Base-by-base conservation (phyloP, 2,113 vertebrate species). In the Phyllostomus hastatus region DNA sequence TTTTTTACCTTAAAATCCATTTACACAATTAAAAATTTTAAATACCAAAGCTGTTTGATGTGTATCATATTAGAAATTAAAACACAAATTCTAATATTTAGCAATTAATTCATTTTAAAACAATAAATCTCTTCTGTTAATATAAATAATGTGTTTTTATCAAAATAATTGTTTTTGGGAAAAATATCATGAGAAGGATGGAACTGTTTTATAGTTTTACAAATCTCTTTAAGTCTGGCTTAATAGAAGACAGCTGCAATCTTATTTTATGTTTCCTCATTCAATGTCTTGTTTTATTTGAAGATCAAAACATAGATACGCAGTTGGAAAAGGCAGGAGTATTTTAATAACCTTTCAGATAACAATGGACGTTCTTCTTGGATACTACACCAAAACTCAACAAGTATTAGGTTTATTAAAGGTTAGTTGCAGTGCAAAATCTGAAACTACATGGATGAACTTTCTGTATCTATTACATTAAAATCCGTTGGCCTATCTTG, bases 51-150 rank as follows among this genome's bases (percentile, higher is more conserved):
- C 11, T 94, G 11, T 75, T 79, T 87, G 20, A 76, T 72, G 88
- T 46, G 80, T 91, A 46, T 54, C 28, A 38, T 14, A 91, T 54
- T 73, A 95, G n/a, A 96, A 95, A 95, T 92, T 52, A 84, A 95
- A 92, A 79, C 10, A 80, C 15, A 90, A 50, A 95, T 54, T 50
- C 41, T 76, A 76, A 75, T 83, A 61, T 57, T 73, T 80, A 54
- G 31, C 48, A 79, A 73, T 73, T 89, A 95, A 84, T 84, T 91
- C 24, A 90, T 91, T 88, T 93, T 48, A 92, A 80, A 72, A 85
- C 26, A 83, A n/a, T 91, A 67, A 69, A 8, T 50, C 3, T 90
- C 64, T 78, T 92, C 88, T 12, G 43, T 66, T 88, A 94, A 94
- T 70, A 33, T 79, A 96, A 95, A 80, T 38, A 81, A 43, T 28